Conservation (phyloP, 2,888 invertebrate genomes). For the Amphipyra berbera region DNA sequence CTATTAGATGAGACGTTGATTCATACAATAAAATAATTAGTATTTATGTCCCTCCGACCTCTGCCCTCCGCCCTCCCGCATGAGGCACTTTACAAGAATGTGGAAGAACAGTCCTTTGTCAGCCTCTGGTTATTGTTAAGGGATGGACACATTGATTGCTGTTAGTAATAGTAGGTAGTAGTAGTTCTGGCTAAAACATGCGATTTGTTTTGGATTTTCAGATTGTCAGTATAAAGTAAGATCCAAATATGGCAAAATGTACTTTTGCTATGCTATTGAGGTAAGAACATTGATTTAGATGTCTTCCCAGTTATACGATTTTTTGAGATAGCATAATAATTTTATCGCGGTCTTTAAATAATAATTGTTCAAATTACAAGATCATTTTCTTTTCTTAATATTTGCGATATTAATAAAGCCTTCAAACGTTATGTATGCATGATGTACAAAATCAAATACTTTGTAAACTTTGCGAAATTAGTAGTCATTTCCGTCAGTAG, state of each 20-base stretch:
- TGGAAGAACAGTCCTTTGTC: slow-evolving; percentile 63
- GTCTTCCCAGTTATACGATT: too few species aligned
- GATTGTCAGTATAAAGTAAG: background rate
- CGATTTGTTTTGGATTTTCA: background rate
- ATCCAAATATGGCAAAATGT: too few species aligned
- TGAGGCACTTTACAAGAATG: slow-evolving; percentile 76
- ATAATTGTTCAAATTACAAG: too few species aligned
- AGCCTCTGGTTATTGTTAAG: slow-evolving; percentile 50
- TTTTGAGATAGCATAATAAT: too few species aligned
- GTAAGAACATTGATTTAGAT: too few species aligned
- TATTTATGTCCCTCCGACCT: slow-evolving; percentile 74
- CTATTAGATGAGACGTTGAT: slow-evolving; percentile 40
- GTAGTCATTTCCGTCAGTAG: background rate
- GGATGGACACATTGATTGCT: slow-evolving; percentile 17
- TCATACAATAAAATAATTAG: slow-evolving; percentile 77
- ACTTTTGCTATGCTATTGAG: too few species aligned
- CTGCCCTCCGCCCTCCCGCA: slow-evolving; percentile 64
- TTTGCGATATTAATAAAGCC: too few species aligned
- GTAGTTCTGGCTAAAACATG: background rate
- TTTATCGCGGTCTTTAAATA: too few species aligned
- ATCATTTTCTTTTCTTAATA: too few species aligned
- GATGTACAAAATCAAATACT: too few species aligned
- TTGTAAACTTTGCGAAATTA: too few species aligned
- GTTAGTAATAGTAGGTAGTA: background rate
- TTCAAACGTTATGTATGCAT: too few species aligned